Conservation (phyloP, 2,888 invertebrate species). For the Caenorhabditis imperialis region DNA sequence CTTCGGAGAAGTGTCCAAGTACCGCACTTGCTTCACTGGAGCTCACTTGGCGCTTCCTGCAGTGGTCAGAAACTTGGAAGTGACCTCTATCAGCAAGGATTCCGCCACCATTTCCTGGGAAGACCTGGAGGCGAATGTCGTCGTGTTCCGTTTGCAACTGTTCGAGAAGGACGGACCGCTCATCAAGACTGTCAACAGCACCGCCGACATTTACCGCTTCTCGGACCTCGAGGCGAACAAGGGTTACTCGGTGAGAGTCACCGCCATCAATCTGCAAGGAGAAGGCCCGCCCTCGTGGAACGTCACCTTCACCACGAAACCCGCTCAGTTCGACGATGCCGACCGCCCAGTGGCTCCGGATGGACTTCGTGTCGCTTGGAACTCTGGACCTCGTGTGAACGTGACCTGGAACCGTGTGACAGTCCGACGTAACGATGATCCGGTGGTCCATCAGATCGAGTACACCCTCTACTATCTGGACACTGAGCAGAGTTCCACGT, state of each 20-base stretch:
- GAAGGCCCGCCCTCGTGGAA: constrained; percentile 65
- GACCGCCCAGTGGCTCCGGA: constrained; percentile 60
- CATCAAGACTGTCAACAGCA: constrained; percentile 45
- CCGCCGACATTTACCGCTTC: constrained; percentile 56
- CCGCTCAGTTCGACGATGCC: constrained; percentile 32
- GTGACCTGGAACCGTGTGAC: constrained; percentile 63
- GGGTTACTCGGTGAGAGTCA: constrained; percentile 54
- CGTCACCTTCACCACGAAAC: constrained; percentile 60
- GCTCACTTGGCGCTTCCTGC: constrained; percentile 47
- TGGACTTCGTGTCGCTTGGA: constrained; percentile 61
- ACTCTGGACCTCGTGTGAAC: constrained; percentile 63
- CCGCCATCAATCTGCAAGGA: constrained; percentile 53
- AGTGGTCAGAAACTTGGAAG: constrained; percentile 54
- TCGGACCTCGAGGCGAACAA: constrained; percentile 41
- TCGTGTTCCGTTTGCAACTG: constrained; percentile 49
- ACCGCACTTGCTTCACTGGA: constrained; percentile 54
- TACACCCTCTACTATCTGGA: constrained; percentile 63
- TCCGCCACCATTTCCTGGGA: constrained; percentile 61
- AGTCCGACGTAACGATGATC: constrained; percentile 32
- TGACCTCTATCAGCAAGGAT: constrained; percentile 48
- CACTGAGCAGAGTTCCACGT: constrained; percentile 51
- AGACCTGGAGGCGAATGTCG: constrained; percentile 52
- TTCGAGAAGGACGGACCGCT: constrained; percentile 39
- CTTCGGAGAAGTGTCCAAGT: constrained; percentile 38
- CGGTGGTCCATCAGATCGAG: constrained; percentile 19